A percentile compares a stretch with the other conserved stretches of the same genome.
phyloP scores from a whole-genome alignment of 1,140 invertebrate species.

The Pogonomyrmex californicus region DNA sequence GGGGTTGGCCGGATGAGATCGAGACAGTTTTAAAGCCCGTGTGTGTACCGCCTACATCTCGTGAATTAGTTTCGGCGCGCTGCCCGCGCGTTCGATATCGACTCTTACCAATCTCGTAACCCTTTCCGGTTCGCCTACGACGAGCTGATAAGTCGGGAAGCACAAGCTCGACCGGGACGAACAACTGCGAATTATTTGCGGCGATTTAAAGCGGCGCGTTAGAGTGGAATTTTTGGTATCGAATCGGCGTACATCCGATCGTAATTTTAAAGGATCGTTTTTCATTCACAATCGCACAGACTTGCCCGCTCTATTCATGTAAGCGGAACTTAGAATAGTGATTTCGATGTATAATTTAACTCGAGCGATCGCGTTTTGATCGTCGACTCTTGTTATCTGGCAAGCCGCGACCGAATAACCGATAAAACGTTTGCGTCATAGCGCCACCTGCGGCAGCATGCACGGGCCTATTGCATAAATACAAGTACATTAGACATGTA shows the following conservation, averaged over 20 bases:
- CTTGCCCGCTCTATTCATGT: background rate
- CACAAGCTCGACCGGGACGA: background rate
- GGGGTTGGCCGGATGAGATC: constrained; percentile 77
- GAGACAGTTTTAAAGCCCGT: constrained; percentile 76
- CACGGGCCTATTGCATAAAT: constrained; percentile 73
- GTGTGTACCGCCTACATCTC: constrained; percentile 20
- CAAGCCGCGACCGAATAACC: constrained; percentile 55
- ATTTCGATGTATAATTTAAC: constrained; percentile 1
- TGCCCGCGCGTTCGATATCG: constrained; percentile 19
- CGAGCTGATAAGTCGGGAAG: constrained; percentile 35
- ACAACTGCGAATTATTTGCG: background rate
- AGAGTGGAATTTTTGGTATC: background rate
- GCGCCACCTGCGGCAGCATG: constrained; percentile 73
- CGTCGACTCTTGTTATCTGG: constrained; percentile 60
- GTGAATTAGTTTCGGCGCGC: constrained; percentile 54
- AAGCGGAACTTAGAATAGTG: background rate
- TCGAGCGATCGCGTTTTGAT: constrained; percentile 59
- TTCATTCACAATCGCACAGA: background rate
- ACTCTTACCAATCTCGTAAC: constrained; percentile 41
- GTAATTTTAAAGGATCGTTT: background rate
- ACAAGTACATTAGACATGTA: constrained; percentile 25
- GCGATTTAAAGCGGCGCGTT: background rate
- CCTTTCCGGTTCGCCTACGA: constrained; percentile 64
- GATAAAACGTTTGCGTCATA: constrained; percentile 77
- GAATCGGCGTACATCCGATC: background rate